Base-by-base conservation (phyloP, 2,797 vertebrate species). In the Pipistrellus nathusii region DNA sequence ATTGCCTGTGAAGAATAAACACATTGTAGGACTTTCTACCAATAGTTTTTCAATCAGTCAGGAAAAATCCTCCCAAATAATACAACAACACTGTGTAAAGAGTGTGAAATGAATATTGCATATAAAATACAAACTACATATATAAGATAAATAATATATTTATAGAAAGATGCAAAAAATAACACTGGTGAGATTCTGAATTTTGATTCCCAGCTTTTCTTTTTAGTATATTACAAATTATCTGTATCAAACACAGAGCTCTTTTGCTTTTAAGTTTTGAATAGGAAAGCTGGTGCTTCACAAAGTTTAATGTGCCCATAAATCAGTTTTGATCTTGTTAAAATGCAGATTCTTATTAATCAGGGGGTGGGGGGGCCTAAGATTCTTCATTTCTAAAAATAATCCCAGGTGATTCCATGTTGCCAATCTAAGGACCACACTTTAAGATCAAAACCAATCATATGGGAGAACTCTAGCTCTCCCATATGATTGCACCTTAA, bases 281-380 rank as follows among this genome's bases (percentile, higher is more conserved):
- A 80, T 27, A 89, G 21, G n/a, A 32, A 91, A 83, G 17, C 6
- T 84, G 25, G 5, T 23, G 13, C 23, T 86, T 91, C 10, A 57
- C 15, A 72, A 92, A 59, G 8, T 87, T 78, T 82, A 85, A 68
- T 66, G 17, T 73, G 27, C 46, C 44, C 71, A 21, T 10, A 80
- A 73, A 95, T 91, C 87, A 91, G 57, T 14, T 68, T 3, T 38
- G 7, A 62, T 32, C 81, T 81, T 94, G 11, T 87, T 77, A 87
- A 95, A 86, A 91, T 51, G 13, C 23, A 96, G 51, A 96, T 23
- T 81, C 41, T 80, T 51, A 35, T 10, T 57, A 77, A 30, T 35
- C 35, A 25, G 18, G 35, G 48, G 8, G 57, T 4, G 27, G 41
- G 5, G 5, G 69, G 44, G 35, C 3, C n/a, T 51, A n/a, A 84